Conservation (phyloP, 2,113 vertebrate genomes). For the Sorex araneus region DNA sequence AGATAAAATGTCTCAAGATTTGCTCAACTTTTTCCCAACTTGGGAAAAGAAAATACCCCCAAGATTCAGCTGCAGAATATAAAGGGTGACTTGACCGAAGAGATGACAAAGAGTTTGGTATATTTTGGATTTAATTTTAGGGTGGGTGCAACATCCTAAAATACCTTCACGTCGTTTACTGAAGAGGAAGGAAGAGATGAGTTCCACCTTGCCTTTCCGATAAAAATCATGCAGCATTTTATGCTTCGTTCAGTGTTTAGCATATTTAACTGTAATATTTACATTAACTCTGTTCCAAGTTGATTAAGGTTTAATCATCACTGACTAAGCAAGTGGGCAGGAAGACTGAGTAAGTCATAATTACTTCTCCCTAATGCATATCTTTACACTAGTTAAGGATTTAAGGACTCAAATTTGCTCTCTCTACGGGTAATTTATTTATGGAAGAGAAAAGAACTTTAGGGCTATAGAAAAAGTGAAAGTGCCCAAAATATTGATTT, state of each 20-base stretch:
- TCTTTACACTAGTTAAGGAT: slow-evolving; percentile 8
- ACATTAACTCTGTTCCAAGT: slow-evolving; percentile 63
- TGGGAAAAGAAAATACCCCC: not conserved
- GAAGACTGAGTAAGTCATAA: slow-evolving; percentile 58
- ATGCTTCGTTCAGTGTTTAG: slow-evolving; percentile 53
- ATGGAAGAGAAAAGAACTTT: slow-evolving; percentile 37
- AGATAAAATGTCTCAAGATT: not conserved
- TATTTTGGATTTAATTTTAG: slow-evolving; percentile 53
- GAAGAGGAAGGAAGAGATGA: slow-evolving; percentile 67
- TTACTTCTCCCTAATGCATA: slow-evolving; percentile 39
- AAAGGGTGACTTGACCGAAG: not conserved
- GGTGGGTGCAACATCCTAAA: not conserved
- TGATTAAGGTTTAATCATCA: slow-evolving; percentile 80
- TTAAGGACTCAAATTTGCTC: slow-evolving; percentile 33
- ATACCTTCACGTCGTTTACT: slow-evolving; percentile 50
- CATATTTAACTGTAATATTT: slow-evolving; percentile 68
- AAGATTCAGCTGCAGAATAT: slow-evolving; percentile 17
- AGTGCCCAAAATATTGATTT: slow-evolving; percentile 28
- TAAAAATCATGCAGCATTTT: slow-evolving; percentile 64
- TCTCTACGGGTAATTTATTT: not conserved
- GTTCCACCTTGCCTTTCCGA: slow-evolving; percentile 67
- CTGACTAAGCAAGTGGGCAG: slow-evolving; percentile 72
- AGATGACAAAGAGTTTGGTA: not conserved
- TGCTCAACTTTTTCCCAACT: slow-evolving; percentile 20
- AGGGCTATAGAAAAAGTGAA: slow-evolving; percentile 30